Conservation (phyloP, 1,140 invertebrate species). For the Neodiprion virginianus region DNA sequence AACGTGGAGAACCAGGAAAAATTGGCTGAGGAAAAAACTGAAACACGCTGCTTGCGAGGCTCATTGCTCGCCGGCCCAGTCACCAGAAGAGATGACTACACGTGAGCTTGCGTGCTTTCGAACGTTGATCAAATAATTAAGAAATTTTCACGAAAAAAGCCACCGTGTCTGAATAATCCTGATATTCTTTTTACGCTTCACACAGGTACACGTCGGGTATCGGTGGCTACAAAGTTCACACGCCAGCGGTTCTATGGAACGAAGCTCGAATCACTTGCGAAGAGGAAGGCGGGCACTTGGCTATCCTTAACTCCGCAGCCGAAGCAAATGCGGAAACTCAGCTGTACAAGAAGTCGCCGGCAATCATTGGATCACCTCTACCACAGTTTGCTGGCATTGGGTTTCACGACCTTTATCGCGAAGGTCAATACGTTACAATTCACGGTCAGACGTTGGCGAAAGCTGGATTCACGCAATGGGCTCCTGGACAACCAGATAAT, state of each 20-base stretch:
- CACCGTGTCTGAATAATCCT: too few species aligned
- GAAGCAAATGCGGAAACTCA: slow-evolving; percentile 41
- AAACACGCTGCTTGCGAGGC: too few species aligned
- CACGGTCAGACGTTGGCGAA: slow-evolving; percentile 33
- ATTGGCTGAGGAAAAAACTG: too few species aligned
- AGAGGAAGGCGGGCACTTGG: slow-evolving; percentile 24
- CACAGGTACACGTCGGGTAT: too few species aligned
- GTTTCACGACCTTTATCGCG: slow-evolving; percentile 48
- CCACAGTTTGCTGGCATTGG: slow-evolving; percentile 44
- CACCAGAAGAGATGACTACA: too few species aligned
- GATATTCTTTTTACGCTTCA: too few species aligned
- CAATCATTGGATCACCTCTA: not conserved
- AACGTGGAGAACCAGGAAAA: too few species aligned
- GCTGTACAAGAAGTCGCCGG: slow-evolving; percentile 21
- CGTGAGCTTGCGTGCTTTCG: too few species aligned
- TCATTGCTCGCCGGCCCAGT: too few species aligned
- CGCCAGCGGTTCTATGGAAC: not conserved
- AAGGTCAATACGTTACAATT: slow-evolving; percentile 48
- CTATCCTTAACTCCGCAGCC: slow-evolving; percentile 24
- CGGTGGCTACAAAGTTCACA: too few species aligned
- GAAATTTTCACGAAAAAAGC: too few species aligned
- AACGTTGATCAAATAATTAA: too few species aligned
- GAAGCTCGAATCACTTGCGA: slow-evolving; percentile 20
- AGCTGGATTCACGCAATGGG: slow-evolving; percentile 43
- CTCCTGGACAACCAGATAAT: slow-evolving; percentile 29